These are phyloP conservation scores for Leucoraja ocellata DNA, from an alignment of 2,797 vertebrate genomes.

Conservation along the genomic window DNA sequence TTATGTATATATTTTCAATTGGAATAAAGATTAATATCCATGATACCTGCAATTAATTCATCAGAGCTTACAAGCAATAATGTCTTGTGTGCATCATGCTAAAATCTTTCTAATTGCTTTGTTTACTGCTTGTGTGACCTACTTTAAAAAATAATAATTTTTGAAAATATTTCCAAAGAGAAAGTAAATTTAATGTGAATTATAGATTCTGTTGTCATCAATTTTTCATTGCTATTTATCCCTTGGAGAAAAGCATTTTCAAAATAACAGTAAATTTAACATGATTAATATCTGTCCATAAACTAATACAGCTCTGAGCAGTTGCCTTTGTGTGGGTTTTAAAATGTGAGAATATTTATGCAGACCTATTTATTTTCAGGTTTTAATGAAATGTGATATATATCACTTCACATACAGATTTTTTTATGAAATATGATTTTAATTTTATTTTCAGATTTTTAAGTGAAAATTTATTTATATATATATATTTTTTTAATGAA, in stretches of 20 bases:
- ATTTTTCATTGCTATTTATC: not conserved
- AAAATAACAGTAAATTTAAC: not conserved
- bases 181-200: not conserved
- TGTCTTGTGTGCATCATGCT: not conserved
- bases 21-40: not conserved
- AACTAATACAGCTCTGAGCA: not conserved
- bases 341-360: not conserved
- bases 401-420: too few relatives aligned
- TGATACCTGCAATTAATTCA: conserved; percentile 1
- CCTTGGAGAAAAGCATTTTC: not conserved
- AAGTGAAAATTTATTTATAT: too few relatives aligned
- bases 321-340: not conserved
- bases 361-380: not conserved
- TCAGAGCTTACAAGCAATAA: not conserved
- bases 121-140: not conserved
- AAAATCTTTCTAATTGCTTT: not conserved
- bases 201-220: not conserved
- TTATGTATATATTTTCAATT: not conserved
- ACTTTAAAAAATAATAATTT: not conserved
- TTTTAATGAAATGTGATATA: not conserved
- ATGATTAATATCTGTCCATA: conserved; percentile 5
- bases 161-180: not conserved
- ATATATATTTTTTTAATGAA: not conserved
- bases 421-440: too few relatives aligned
- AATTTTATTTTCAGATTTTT: too few relatives aligned